These are phyloP conservation scores for Drosophila chauvacae DNA, from an alignment of 1,140 invertebrate genomes.

Conservation along the genomic window DNA sequence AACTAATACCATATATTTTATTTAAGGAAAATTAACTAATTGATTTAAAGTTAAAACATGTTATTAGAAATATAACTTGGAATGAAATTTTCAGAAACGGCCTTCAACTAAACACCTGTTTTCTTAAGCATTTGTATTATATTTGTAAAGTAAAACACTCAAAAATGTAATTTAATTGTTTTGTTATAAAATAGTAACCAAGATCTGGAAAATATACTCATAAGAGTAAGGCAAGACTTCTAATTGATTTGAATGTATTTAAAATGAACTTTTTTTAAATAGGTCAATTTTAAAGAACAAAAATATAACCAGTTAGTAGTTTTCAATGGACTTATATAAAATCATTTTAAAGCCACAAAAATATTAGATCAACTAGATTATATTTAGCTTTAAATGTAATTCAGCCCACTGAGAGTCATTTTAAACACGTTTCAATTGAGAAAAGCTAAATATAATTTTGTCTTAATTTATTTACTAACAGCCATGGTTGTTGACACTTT, in stretches of 20 bases:
- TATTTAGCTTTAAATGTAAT: background rate
- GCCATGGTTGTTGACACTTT: constrained; percentile 34
- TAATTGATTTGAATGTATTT: background rate
- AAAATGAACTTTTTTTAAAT: background rate
- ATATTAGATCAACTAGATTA: background rate
- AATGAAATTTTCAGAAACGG: too few relatives aligned
- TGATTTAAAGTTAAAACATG: background rate
- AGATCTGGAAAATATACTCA: background rate
- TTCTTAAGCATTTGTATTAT: background rate
- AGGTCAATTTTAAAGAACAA: background rate
- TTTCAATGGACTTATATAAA: background rate
- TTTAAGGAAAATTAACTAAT: background rate
- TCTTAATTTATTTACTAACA: constrained; percentile 47
- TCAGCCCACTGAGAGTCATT: background rate
- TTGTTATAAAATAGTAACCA: background rate
- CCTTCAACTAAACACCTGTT: background rate
- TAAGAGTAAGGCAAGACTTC: background rate
- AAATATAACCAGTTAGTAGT: background rate
- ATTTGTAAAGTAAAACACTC: background rate
- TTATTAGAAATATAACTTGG: too few relatives aligned
- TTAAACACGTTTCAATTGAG: too few relatives aligned
- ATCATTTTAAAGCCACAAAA: background rate
- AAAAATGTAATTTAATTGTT: background rate
- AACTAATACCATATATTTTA: too few relatives aligned
- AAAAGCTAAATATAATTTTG: background rate